These are phyloP conservation scores for Syngnathoides biaculeatus DNA, from an alignment of 2,113 vertebrate species.

Conservation along the genomic window DNA sequence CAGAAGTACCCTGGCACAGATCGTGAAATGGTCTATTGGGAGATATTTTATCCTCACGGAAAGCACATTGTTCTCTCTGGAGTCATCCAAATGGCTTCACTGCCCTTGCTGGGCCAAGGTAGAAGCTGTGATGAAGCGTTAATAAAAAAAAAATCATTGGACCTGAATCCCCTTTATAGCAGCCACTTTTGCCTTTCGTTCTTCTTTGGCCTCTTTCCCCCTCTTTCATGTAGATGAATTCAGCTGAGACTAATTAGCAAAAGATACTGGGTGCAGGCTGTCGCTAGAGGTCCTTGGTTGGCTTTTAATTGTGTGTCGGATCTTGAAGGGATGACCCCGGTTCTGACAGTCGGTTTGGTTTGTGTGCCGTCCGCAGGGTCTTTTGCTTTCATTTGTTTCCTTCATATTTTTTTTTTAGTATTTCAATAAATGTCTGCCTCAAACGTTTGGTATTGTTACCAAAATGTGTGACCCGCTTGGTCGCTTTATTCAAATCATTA, in stretches of 20 bases:
- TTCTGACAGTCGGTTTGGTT: slow-evolving; percentile 11
- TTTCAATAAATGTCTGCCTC: slow-evolving; percentile 22
- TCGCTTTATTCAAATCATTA: too few relatives aligned
- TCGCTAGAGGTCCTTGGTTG: slow-evolving; percentile 29
- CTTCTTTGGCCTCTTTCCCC: slow-evolving; percentile 1
- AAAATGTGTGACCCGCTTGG: too few relatives aligned
- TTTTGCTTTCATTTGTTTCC: slow-evolving; percentile 14
- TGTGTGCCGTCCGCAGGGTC: slow-evolving; percentile 6
- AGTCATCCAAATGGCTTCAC: not conserved
- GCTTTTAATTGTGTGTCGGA: slow-evolving; percentile 48
- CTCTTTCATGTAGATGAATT: slow-evolving; percentile 13
- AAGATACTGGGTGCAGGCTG: slow-evolving; percentile 31
- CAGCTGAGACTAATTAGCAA: slow-evolving; percentile 37
- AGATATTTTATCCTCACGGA: too few relatives aligned
- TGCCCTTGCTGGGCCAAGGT: not conserved
- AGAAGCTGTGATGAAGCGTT: not conserved
- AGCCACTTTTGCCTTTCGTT: slow-evolving; percentile 8
- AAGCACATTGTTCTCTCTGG: not conserved
- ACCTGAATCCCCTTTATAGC: slow-evolving; percentile 49
- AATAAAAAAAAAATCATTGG: slow-evolving; percentile 33
- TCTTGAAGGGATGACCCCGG: slow-evolving; percentile 22
- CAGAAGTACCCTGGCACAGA: too few relatives aligned
- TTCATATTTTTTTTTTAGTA: slow-evolving; percentile 10
- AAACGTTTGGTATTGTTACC: not conserved
- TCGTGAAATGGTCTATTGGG: too few relatives aligned